phyloP scores from a whole-genome alignment of 2,797 vertebrate genomes.

The Gambusia yucatana region DNA sequence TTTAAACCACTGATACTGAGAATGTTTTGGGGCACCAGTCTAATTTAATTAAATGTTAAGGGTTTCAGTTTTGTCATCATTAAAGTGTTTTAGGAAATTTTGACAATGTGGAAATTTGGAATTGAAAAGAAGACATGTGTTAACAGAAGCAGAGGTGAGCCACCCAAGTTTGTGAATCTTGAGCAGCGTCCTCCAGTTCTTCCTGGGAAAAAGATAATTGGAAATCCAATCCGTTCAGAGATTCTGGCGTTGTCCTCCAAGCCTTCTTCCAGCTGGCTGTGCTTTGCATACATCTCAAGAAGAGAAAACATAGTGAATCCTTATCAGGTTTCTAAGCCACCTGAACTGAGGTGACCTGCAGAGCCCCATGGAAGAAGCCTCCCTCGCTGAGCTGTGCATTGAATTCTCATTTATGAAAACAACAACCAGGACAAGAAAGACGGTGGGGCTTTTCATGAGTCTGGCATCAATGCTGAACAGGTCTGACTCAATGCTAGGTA shows the following conservation, averaged over 20 bases:
- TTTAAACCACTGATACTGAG: constrained; percentile 59
- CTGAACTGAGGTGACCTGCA: constrained; percentile 1
- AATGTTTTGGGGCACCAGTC: constrained; percentile 28
- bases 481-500: background rate
- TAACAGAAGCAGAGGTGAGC: background rate
- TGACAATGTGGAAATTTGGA: background rate
- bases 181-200: background rate
- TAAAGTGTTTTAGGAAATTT: constrained; percentile 35
- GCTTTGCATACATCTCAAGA: background rate
- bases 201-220: background rate
- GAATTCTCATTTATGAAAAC: constrained; percentile 2
- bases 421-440: background rate
- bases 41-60: constrained; percentile 45
- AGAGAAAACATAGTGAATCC: constrained; percentile 5
- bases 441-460: too few relatives aligned
- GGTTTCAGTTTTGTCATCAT: constrained; percentile 47
- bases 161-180: background rate
- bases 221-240: background rate
- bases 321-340: constrained; percentile 2
- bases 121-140: background rate
- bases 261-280: background rate
- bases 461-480: background rate
- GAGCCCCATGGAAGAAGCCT: background rate
- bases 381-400: background rate
- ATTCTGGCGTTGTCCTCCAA: background rate